These are phyloP conservation scores for Gasterosteus nipponicus DNA, from an alignment of 2,113 vertebrate genomes.

Conservation along the genomic window DNA sequence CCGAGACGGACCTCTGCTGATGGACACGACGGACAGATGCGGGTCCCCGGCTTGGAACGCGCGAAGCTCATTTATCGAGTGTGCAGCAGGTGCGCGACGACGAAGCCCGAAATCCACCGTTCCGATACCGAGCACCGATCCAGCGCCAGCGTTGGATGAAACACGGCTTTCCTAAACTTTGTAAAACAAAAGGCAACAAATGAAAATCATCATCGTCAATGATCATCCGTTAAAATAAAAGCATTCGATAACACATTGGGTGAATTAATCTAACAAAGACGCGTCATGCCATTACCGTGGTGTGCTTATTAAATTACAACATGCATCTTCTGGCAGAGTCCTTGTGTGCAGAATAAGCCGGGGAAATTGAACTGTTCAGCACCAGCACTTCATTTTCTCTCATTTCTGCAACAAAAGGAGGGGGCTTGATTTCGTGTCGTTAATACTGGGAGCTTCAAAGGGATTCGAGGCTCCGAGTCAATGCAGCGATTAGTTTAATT, in stretches of 20 bases:
- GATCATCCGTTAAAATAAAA: not conserved
- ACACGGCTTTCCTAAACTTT: not conserved
- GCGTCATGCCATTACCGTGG: slow-evolving; percentile 17
- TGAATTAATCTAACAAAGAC: slow-evolving; percentile 16
- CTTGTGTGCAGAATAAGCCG: slow-evolving; percentile 49
- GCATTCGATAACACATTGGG: not conserved
- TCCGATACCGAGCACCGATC: not conserved
- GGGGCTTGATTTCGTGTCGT: slow-evolving; percentile 63
- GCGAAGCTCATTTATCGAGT: slow-evolving; percentile 38
- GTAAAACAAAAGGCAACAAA: not conserved
- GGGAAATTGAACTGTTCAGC: slow-evolving; percentile 46
- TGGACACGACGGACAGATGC: slow-evolving; percentile 25
- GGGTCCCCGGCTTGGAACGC: slow-evolving; percentile 55
- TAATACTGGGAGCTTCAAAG: slow-evolving; percentile 73
- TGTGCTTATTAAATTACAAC: slow-evolving; percentile 61
- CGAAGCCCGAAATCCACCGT: too few species aligned
- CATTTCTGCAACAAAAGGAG: slow-evolving; percentile 58
- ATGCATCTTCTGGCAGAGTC: slow-evolving; percentile 31
- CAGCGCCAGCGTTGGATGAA: not conserved
- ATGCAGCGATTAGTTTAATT: slow-evolving; percentile 79
- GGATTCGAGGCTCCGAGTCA: slow-evolving; percentile 64
- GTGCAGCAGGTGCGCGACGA: slow-evolving; percentile 30
- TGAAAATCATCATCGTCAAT: not conserved
- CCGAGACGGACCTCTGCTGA: slow-evolving; percentile 29
- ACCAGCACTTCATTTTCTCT: slow-evolving; percentile 49